phyloP scores from a whole-genome alignment of 2,113 vertebrate genomes.

The Dicerorhinus sumatrensis region DNA sequence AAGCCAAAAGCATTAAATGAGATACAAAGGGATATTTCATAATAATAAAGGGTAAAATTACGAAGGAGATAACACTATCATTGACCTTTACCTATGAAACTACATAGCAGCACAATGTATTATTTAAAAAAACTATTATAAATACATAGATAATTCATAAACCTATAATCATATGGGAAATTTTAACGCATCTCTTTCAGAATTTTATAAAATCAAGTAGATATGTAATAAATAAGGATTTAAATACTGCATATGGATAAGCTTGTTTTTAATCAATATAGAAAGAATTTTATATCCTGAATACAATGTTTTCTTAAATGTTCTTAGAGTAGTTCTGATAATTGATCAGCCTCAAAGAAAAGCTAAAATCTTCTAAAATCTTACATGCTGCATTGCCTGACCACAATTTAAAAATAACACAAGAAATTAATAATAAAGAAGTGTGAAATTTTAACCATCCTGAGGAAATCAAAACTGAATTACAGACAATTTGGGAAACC shows the following conservation, averaged over 20 bases:
- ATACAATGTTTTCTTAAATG: neutral
- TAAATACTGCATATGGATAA: constrained; percentile 18
- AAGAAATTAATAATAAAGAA: neutral
- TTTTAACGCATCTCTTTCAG: neutral
- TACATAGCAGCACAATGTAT: neutral
- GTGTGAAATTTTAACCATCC: neutral
- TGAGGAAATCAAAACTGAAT: neutral
- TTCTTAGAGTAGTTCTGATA: neutral
- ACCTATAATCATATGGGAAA: neutral
- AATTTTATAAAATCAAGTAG: constrained; percentile 2
- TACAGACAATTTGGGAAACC: neutral
- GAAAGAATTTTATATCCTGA: neutral
- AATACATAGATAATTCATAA: neutral
- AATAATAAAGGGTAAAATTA: constrained; percentile 19
- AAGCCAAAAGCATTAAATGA: constrained; percentile 15
- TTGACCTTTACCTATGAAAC: neutral
- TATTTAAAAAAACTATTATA: neutral
- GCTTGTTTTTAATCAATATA: neutral
- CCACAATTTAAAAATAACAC: neutral
- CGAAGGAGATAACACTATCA: neutral
- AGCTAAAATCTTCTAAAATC: neutral
- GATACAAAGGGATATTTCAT: neutral
- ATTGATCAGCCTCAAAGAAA: neutral
- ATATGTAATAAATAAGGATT: neutral
- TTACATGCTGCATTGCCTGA: neutral